Percentiles rank a stretch among this genome's conserved stretches.
Evolutionary conservation across 2,888 invertebrate species (phyloP).

Genomic region (Melinaea marsaeus): DNA sequence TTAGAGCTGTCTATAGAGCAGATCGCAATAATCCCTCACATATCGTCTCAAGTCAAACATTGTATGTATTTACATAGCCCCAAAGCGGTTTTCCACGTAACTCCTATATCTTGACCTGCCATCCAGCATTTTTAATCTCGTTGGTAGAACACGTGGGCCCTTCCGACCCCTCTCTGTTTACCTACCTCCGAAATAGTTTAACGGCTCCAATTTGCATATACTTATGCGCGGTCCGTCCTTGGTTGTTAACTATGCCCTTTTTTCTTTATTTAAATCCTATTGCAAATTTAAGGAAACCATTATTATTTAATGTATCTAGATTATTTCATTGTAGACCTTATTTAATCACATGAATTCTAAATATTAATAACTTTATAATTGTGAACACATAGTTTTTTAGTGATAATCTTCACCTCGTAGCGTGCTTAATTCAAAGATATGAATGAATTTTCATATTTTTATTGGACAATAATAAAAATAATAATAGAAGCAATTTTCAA

Average conservation of each 20-base stretch:
- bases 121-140: conserved; percentile 77
- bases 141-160: conserved; percentile 70
- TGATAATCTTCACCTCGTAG: too few relatives aligned
- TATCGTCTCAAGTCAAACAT: conserved; percentile 70
- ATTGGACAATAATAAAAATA: neutral
- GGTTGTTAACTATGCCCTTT: conserved; percentile 69
- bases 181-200: conserved; percentile 78
- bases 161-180: conserved; percentile 67
- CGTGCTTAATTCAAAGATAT: too few relatives aligned
- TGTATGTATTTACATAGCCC: conserved; percentile 75
- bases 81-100: conserved; percentile 73
- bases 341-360: neutral
- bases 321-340: neutral
- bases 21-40: conserved; percentile 56
- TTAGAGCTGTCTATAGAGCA: conserved; percentile 20
- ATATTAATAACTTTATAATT: too few relatives aligned
- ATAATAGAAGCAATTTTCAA: conserved; percentile 29
- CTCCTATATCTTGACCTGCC: conserved; percentile 54
- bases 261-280: conserved; percentile 40
- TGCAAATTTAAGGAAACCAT: conserved; percentile 25
- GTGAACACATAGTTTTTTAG: too few relatives aligned
- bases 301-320: too few relatives aligned
- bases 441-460: too few relatives aligned
- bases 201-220: conserved; percentile 77
- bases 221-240: conserved; percentile 73